Evolutionary conservation across 2,113 vertebrate genomes (phyloP).

Genomic region (Phodopus roborovskii): DNA sequence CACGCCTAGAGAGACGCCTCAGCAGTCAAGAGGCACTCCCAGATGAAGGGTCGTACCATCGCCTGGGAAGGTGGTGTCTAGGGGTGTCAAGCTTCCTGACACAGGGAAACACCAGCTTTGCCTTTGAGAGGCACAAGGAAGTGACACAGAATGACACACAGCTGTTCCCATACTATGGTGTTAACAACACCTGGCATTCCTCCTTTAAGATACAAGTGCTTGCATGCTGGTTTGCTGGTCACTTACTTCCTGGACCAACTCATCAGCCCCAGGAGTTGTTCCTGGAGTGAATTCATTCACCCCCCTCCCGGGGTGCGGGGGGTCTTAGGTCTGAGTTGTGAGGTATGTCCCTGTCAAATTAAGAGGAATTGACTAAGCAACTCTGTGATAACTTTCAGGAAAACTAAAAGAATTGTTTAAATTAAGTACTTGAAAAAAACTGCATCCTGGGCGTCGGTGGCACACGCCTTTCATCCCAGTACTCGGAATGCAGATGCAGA

Average conservation of each 20-base stretch:
- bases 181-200: not conserved
- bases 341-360: too few relatives aligned
- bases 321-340: too few relatives aligned
- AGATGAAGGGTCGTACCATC: not conserved
- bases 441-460: too few relatives aligned
- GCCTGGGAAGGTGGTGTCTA: not conserved
- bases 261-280: too few relatives aligned
- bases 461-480: too few relatives aligned
- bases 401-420: not conserved
- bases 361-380: not conserved
- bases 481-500: too few relatives aligned
- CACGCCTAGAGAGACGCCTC: too few relatives aligned
- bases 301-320: too few relatives aligned
- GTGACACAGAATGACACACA: not conserved
- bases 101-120: not conserved
- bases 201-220: not conserved
- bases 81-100: not conserved
- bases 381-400: not conserved
- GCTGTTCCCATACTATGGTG: not conserved
- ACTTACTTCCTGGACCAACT: not conserved
- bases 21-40: too few relatives aligned
- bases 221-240: not conserved
- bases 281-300: too few relatives aligned
- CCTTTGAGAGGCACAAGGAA: not conserved
- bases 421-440: not conserved